Percentiles rank a stretch among this genome's conserved stretches.
phyloP scores from a whole-genome alignment of 2,113 vertebrate species.

The Corythornis madagascariensis region DNA sequence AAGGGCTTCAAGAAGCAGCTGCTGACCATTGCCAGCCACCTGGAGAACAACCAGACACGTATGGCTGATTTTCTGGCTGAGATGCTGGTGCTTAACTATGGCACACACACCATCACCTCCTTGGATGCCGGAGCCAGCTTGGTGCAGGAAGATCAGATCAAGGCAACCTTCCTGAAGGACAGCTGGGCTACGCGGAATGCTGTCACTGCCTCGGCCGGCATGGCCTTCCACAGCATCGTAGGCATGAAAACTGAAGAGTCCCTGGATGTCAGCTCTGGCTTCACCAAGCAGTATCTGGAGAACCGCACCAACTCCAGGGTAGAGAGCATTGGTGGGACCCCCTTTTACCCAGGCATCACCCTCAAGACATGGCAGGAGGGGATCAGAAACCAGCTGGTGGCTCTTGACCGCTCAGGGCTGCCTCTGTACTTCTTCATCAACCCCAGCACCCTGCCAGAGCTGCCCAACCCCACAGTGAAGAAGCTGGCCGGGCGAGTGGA shows the following conservation, averaged over 20 bases:
- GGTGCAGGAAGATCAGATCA: constrained; percentile 87
- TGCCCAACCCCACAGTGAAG: constrained; percentile 80
- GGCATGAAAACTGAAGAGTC: constrained; percentile 52
- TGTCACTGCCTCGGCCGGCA: constrained; percentile 71
- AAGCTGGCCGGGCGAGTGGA: constrained; percentile 76
- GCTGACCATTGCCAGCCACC: constrained; percentile 78
- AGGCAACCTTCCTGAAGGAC: constrained; percentile 77
- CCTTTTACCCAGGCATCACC: constrained; percentile 91
- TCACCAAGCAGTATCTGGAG: constrained; percentile 76
- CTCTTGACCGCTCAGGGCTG: constrained; percentile 86
- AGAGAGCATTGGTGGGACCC: constrained; percentile 81
- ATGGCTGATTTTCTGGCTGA: constrained; percentile 84
- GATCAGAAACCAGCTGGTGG: constrained; percentile 86
- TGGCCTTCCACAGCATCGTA: constrained; percentile 78
- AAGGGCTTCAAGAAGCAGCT: constrained; percentile 78
- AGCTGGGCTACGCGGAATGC: constrained; percentile 25
- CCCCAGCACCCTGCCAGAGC: constrained; percentile 74
- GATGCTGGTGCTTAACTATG: constrained; percentile 85
- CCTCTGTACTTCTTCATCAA: constrained; percentile 84
- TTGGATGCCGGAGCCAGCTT: constrained; percentile 81
- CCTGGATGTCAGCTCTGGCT: neutral
- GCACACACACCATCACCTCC: constrained; percentile 85
- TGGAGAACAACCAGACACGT: constrained; percentile 89
- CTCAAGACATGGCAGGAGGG: constrained; percentile 89
- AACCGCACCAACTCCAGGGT: constrained; percentile 85